Base-by-base conservation (phyloP, 2,797 vertebrate species). In the Falco berigora region DNA sequence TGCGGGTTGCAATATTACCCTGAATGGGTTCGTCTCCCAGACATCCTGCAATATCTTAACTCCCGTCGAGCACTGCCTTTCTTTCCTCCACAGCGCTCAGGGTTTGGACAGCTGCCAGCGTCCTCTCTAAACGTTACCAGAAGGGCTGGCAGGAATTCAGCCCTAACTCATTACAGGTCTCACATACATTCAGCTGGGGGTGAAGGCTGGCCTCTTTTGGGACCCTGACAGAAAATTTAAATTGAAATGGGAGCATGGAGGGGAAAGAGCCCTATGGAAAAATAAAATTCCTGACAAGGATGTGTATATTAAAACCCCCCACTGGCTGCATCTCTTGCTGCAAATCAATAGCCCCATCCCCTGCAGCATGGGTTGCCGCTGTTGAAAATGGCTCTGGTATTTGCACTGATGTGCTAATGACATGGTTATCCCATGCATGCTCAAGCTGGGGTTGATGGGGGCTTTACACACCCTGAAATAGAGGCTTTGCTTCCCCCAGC, bases 1-100 rank as follows among this genome's bases (percentile, higher is more conserved):
- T 5, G 14, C 42, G 82, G 90, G 76, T 10, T 92, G 88, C 34
- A 62, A 14, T 62, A 47, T 59, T 49, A 53, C 93, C 91, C 81
- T 27, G 61, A 50, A 53, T n/a, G 94, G 58, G 32, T 90, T 92
- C 92, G 96, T 97, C 96, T 96, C 89, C 46, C 66, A 96, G 79
- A 92, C 96, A 97, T 96, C 93, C 94, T 83, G 94, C 95, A 86
- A 10, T 72, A 71, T 63, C 94, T 91, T 38, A 75, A 5, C 79
- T 95, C 76, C 94, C 68, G 50, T 86, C 94, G 76, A 81, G 73
- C 14, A 15, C 94, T 92, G 75, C 93, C 83, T 71, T 52, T 64
- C 80, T 67, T 72, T 47, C 77, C 88, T 76, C 61, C 1, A 4
- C 88, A 85, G 75, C 1, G 22, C 93, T 38, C 0, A 1, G 52